These are phyloP conservation scores for Glaucomys volans DNA, from an alignment of 2,113 vertebrate genomes.

Conservation along the genomic window DNA sequence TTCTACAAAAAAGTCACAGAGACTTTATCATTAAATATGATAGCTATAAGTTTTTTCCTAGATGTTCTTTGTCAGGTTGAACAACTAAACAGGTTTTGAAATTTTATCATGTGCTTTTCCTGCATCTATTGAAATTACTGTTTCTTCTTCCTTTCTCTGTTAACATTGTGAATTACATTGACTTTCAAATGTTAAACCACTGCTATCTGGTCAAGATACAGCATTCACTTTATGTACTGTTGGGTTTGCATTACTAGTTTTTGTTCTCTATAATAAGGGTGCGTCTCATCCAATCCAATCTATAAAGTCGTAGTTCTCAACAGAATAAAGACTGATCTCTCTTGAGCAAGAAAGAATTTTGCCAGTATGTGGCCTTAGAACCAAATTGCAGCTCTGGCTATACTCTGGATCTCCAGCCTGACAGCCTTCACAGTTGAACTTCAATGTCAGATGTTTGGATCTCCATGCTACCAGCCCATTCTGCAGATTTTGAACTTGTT, in stretches of 20 bases:
- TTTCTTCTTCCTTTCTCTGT: background rate
- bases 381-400: background rate
- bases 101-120: background rate
- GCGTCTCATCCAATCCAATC: background rate
- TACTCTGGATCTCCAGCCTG: background rate
- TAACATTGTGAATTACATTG: background rate
- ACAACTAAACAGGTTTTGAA: background rate
- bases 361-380: background rate
- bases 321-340: background rate
- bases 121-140: background rate
- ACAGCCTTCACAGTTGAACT: background rate
- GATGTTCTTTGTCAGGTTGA: background rate
- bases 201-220: background rate
- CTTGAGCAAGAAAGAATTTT: background rate
- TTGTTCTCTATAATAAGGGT: background rate
- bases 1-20: background rate
- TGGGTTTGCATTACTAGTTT: background rate
- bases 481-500: background rate
- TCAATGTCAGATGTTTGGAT: background rate
- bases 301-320: background rate
- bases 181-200: background rate
- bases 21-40: constrained; percentile 33
- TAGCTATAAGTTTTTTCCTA: background rate
- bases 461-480: background rate
- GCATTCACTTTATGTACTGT: background rate